phyloP scores from a whole-genome alignment of 2,888 invertebrate species.

The Euplexia lucipara region DNA sequence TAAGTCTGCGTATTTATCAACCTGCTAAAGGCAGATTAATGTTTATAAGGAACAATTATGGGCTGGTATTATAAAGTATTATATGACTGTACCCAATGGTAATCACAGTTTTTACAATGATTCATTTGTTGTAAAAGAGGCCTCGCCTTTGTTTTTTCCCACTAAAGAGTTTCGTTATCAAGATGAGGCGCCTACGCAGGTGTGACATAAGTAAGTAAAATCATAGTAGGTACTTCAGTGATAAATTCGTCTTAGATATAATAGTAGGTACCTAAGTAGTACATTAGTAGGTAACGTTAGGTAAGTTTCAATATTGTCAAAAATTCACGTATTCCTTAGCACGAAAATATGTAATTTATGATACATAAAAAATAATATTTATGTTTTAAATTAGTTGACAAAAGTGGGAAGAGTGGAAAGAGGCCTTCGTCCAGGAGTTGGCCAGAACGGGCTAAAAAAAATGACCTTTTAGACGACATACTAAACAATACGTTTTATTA shows the following conservation, averaged over 20 bases:
- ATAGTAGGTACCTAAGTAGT: background rate
- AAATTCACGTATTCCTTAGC: background rate
- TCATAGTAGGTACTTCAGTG: slow-evolving; percentile 18
- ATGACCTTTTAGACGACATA: too few relatives aligned
- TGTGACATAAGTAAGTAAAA: slow-evolving; percentile 33
- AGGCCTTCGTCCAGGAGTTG: too few relatives aligned
- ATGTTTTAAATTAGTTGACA: too few relatives aligned
- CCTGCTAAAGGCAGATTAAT: too few relatives aligned
- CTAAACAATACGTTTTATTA: too few relatives aligned
- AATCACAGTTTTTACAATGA: background rate
- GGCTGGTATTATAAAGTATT: too few relatives aligned
- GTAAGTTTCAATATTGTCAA: slow-evolving; percentile 2
- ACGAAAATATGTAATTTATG: background rate
- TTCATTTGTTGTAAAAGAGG: slow-evolving; percentile 8
- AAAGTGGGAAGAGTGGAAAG: too few relatives aligned
- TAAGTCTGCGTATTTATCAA: too few relatives aligned
- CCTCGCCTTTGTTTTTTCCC: background rate
- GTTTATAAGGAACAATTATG: too few relatives aligned
- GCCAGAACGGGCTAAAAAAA: too few relatives aligned
- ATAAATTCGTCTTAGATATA: slow-evolving; percentile 29
- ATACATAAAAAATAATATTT: background rate
- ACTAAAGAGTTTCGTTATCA: slow-evolving; percentile 31
- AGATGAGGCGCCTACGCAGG: slow-evolving; percentile 14
- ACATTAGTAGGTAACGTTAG: background rate
- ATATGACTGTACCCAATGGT: background rate